phyloP scores from a whole-genome alignment of 1,140 invertebrate genomes.

The Bombus huntii region DNA sequence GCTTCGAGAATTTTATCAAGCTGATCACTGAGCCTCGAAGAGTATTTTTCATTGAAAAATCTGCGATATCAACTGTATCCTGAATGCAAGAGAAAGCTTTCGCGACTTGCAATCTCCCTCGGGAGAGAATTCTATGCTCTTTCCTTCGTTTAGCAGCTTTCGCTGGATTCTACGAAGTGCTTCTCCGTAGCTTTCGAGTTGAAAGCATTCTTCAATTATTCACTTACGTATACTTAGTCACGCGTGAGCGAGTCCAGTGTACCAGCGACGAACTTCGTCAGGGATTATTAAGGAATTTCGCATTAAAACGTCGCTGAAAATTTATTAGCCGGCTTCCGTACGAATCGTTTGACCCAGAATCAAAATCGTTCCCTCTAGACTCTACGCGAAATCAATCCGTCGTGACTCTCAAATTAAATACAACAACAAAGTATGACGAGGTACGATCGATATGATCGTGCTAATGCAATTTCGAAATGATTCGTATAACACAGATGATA shows the following conservation, averaged over 20 bases:
- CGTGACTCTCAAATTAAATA: no score
- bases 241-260: slow-evolving; percentile 56
- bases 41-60: neutral
- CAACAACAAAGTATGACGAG: no score
- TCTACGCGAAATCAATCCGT: neutral
- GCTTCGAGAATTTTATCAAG: neutral
- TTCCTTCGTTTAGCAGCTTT: slow-evolving; percentile 64
- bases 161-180: slow-evolving; percentile 55
- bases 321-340: neutral
- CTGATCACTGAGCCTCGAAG: neutral
- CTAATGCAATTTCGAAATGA: no score
- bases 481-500: no score
- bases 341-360: neutral
- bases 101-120: slow-evolving; percentile 40
- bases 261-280: slow-evolving; percentile 14
- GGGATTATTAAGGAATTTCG: slow-evolving; percentile 17
- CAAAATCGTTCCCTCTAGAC: neutral
- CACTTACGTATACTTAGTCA: slow-evolving; percentile 74
- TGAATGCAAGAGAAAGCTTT: slow-evolving; percentile 19
- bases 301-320: slow-evolving; percentile 8
- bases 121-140: slow-evolving; percentile 55
- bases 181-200: slow-evolving; percentile 60
- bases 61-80: neutral
- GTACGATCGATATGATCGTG: no score
- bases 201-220: slow-evolving; percentile 77